Conservation (phyloP, 2,888 invertebrate species). For the Lottia scabra region DNA sequence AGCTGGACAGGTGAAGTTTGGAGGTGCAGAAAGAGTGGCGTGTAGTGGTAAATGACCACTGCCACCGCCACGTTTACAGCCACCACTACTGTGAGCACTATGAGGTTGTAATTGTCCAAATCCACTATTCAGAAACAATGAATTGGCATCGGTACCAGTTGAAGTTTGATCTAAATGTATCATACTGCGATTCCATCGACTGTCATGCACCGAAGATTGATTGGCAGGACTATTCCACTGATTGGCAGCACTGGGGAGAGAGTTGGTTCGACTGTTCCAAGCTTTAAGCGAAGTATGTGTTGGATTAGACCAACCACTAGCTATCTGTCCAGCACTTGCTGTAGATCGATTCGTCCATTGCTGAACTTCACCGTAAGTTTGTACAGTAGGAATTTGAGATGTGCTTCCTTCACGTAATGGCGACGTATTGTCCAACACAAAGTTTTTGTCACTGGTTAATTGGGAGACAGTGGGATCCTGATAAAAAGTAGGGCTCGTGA, state of each 20-base stretch:
- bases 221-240: background rate
- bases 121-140: background rate
- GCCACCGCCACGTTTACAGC: background rate
- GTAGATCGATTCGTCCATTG: background rate
- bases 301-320: background rate
- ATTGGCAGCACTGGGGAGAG: background rate
- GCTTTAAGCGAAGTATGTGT: background rate
- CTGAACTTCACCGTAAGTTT: background rate
- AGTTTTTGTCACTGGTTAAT: background rate
- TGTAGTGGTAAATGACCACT: constrained; percentile 57
- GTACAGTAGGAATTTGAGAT: background rate
- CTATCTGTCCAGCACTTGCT: background rate
- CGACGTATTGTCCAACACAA: background rate
- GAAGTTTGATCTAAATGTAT: background rate
- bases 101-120: background rate
- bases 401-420: background rate
- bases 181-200: background rate
- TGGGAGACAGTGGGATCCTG: background rate
- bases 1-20: constrained; percentile 48
- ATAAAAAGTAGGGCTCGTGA: background rate
- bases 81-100: background rate
- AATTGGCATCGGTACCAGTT: background rate
- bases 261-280: background rate
- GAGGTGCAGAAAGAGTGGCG: constrained; percentile 64
- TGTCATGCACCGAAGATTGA: background rate